These are phyloP conservation scores for Eubucco bourcierii DNA, from an alignment of 2,113 vertebrate species.

Conservation along the genomic window DNA sequence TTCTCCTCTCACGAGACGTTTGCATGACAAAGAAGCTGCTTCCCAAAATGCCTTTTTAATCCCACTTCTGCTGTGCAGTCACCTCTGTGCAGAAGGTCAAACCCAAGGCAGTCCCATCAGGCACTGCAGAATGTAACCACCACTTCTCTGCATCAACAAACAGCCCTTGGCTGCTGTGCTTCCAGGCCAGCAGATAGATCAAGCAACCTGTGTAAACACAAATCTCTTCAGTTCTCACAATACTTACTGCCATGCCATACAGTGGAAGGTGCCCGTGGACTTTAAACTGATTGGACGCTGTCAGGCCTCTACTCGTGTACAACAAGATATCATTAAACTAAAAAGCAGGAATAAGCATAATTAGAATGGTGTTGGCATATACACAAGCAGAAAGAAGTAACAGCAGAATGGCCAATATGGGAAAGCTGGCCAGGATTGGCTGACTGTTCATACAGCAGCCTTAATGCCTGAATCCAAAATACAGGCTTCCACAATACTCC, in stretches of 20 bases:
- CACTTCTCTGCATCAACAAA: neutral
- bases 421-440: neutral
- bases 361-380: neutral
- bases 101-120: neutral
- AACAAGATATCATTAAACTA: slow-evolving; percentile 93
- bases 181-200: neutral
- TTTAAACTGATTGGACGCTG: slow-evolving; percentile 93
- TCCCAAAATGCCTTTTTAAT: neutral
- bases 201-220: neutral
- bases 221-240: neutral
- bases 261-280: slow-evolving; percentile 92
- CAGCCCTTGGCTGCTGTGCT: neutral
- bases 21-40: neutral
- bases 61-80: neutral
- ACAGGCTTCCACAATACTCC: neutral
- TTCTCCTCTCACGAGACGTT: neutral
- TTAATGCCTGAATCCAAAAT: neutral
- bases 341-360: slow-evolving; percentile 1
- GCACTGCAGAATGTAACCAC: neutral
- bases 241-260: slow-evolving; percentile 93
- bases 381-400: neutral
- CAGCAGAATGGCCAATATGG: neutral
- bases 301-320: slow-evolving; percentile 95
- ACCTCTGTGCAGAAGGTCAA: neutral
- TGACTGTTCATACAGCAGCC: neutral